phyloP scores from a whole-genome alignment of 2,888 invertebrate genomes.

The Agrochola macilenta region DNA sequence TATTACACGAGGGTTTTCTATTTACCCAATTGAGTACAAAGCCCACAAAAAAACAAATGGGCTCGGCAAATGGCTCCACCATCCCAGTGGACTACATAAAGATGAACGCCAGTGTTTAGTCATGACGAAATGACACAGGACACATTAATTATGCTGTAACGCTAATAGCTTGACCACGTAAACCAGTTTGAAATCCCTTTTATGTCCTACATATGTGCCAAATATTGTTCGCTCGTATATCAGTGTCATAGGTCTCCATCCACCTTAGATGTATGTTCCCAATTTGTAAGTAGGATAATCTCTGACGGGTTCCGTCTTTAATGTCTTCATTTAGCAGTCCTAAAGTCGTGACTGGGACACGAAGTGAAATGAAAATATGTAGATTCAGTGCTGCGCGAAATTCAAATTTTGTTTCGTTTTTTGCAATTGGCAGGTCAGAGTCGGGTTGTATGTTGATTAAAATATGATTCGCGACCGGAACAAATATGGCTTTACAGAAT shows the following conservation, averaged over 20 bases:
- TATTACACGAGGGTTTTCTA: conserved; percentile 29
- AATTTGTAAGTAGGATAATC: conserved; percentile 33
- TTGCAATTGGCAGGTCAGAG: no score
- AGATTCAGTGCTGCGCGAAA: neutral
- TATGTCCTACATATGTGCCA: conserved; percentile 43
- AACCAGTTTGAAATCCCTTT: conserved; percentile 58
- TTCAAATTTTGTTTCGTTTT: no score
- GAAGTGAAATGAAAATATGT: neutral
- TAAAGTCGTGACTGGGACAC: neutral
- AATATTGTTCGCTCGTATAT: conserved; percentile 37
- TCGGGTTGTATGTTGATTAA: no score
- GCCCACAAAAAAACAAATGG: conserved; percentile 52
- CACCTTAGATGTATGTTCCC: neutral
- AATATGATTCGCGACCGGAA: no score
- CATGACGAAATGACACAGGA: conserved; percentile 58
- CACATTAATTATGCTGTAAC: conserved; percentile 63
- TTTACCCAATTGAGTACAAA: conserved; percentile 44
- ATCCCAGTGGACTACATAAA: conserved; percentile 51
- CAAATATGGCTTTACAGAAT: no score
- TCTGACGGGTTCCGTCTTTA: conserved; percentile 1
- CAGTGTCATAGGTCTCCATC: conserved; percentile 19
- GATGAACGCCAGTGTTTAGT: conserved; percentile 51
- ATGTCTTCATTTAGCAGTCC: neutral
- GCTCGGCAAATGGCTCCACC: conserved; percentile 45
- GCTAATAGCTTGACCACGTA: conserved; percentile 61